Base-by-base conservation (phyloP, 2,797 vertebrate genomes). In the Gephyroberyx darwinii region DNA sequence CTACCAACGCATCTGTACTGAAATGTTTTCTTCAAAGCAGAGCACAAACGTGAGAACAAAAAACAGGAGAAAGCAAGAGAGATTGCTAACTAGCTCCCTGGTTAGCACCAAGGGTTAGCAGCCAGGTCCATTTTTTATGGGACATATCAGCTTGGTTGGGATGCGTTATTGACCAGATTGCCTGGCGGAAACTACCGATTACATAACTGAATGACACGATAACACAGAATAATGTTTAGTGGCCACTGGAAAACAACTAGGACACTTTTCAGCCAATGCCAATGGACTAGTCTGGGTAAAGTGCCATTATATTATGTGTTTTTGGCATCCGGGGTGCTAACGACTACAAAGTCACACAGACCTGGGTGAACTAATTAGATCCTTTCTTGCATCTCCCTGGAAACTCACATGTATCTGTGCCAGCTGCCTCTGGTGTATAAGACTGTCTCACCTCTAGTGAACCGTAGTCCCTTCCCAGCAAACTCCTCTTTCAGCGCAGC, bases 401-500 rank as follows among this genome's bases (percentile, higher is more conserved):
- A 13, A 16, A 63, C n/a, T 30, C 19, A 35, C 2, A 39, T 1
- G 16, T 14, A 39, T 62, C 31, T 26, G 17, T 43, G 51, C 30
- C 69, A 58, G 55, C 26, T 65, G 56, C 16, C 56, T 61, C 50
- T 59, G 33, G 8, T 31, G 19, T 47, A 8, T 47, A 16, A 14
- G 4, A 30, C 20, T 31, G 22, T 66, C 90, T 76, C 77, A 98
- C 97, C 97, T 95, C 93, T 92, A 13, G 96, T 98, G 89, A 99
- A 99, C 47, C 94, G 90, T 2, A 99, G 91, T 8, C 98, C 98
- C 84, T 98, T 99, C 67, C 97, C 98, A 5, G 96, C 96, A 93
- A 99, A 99, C 83, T 98, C 95, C 61, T 95, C 89, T 86, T 97
- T 95, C 81, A 99, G 83, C 41, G 97, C 98, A 47, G 95, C 95